These are phyloP conservation scores for Camponotus vicinus DNA, from an alignment of 1,140 invertebrate genomes.

Conservation along the genomic window DNA sequence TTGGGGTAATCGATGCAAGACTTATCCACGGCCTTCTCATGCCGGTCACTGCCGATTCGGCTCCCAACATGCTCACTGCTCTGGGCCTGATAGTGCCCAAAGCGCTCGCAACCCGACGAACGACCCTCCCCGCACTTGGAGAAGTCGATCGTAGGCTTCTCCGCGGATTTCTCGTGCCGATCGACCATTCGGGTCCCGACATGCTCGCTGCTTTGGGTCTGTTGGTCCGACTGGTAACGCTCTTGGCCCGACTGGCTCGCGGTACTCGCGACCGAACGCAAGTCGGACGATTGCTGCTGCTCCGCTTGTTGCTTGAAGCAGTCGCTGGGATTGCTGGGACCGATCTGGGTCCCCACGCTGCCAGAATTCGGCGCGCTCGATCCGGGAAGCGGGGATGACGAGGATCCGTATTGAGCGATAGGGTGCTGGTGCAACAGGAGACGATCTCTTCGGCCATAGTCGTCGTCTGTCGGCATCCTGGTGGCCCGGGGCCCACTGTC, in stretches of 20 bases:
- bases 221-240: conserved; percentile 74
- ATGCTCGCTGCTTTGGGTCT: conserved; percentile 67
- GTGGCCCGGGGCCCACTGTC: conserved; percentile 86
- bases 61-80: conserved; percentile 68
- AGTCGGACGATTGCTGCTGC: conserved; percentile 69
- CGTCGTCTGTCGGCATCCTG: conserved; percentile 86
- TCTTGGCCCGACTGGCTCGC: conserved; percentile 66
- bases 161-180: conserved; percentile 73
- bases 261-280: conserved; percentile 42
- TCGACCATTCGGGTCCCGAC: conserved; percentile 70
- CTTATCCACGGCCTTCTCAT: conserved; percentile 75
- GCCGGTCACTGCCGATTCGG: conserved; percentile 62
- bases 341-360: conserved; percentile 72
- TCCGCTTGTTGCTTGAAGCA: conserved; percentile 78
- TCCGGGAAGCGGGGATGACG: conserved; percentile 77
- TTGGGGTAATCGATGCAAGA: conserved; percentile 68
- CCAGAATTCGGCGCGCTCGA: conserved; percentile 71
- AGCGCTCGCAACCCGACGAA: conserved; percentile 72
- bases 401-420: conserved; percentile 80
- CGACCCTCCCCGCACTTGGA: conserved; percentile 64
- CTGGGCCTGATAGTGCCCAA: conserved; percentile 68
- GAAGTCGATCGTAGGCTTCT: conserved; percentile 71
- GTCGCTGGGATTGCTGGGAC: conserved; percentile 68
- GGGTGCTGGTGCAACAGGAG: conserved; percentile 85
- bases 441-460: conserved; percentile 87